Percentiles rank a stretch among this genome's conserved stretches.
Conservation (phyloP, 2,113 vertebrate genomes). For the Asarcornis scutulata region DNA sequence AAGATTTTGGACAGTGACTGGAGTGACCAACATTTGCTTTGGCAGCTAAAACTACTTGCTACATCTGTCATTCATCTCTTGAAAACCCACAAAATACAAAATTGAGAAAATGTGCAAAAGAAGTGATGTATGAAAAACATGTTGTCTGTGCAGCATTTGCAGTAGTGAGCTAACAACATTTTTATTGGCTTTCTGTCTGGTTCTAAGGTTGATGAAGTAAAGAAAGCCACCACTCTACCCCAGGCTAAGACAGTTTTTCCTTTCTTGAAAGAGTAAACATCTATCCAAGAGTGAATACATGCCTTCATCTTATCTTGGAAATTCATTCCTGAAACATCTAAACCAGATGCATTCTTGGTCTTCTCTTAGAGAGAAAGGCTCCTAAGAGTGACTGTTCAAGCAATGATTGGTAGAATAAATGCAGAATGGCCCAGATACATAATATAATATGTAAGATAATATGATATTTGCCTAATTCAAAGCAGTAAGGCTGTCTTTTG, state of each 20-base stretch:
- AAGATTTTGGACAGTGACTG: neutral
- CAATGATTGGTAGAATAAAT: neutral
- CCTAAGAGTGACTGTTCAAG: neutral
- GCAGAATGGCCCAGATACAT: neutral
- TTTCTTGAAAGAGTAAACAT: rapidly evolving
- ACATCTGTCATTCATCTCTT: neutral
- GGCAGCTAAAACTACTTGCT: neutral
- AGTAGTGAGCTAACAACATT: neutral
- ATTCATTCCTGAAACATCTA: neutral
- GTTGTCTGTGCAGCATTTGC: neutral
- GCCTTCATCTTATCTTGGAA: neutral
- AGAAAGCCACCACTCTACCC: neutral
- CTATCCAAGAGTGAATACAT: neutral
- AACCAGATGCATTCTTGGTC: neutral
- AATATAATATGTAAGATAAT: neutral
- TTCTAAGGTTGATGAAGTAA: neutral
- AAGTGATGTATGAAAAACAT: neutral
- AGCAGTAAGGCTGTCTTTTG: neutral
- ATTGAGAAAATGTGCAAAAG: neutral
- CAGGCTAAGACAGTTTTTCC: neutral
- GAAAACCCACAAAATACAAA: neutral
- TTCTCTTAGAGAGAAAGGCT: neutral
- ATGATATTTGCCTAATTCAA: neutral
- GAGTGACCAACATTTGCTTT: neutral
- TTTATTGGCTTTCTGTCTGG: neutral